Conservation (phyloP, 2,797 vertebrate species). For the Hydrocynus forskahlii region DNA sequence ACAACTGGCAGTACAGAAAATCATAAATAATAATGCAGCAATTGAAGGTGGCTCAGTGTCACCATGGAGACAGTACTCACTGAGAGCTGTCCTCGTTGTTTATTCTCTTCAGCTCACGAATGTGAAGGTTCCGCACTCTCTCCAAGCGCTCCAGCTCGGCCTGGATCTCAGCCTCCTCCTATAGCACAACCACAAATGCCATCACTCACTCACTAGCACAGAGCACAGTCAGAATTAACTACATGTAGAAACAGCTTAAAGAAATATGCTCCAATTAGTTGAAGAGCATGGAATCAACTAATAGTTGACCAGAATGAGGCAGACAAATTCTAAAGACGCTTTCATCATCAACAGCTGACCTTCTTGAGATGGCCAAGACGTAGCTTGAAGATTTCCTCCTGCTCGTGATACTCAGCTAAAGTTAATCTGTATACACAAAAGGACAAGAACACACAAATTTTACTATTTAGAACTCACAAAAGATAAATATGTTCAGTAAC, state of each 20-base stretch:
- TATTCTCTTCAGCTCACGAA: conserved; percentile 99
- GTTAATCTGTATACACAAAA: conserved; percentile 48
- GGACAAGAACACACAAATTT: not conserved
- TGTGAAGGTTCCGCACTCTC: conserved; percentile 99
- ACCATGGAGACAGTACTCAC: conserved; percentile 76
- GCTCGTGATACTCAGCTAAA: conserved; percentile 97
- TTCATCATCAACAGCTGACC: conserved; percentile 73
- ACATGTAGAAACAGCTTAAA: conserved; percentile 61
- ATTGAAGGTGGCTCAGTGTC: conserved; percentile 12
- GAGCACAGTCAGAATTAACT: conserved; percentile 35
- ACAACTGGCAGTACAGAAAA: not conserved
- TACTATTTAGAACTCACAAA: not conserved
- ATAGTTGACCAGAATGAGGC: not conserved
- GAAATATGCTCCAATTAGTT: conserved; percentile 43
- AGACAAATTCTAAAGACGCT: not conserved
- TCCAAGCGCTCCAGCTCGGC: conserved; percentile 98
- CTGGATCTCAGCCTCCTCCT: conserved; percentile 99
- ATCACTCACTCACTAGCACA: conserved; percentile 13
- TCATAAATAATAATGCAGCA: conserved; percentile 31
- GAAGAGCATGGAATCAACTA: not conserved
- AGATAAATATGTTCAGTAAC: not conserved
- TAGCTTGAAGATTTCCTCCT: conserved; percentile 99
- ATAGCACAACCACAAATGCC: conserved; percentile 59
- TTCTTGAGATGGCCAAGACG: conserved; percentile 98
- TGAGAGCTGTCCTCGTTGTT: conserved; percentile 99